Percentiles rank a stretch among this genome's conserved stretches.
Conservation (phyloP, 2,113 vertebrate species). For the Athene noctua region DNA sequence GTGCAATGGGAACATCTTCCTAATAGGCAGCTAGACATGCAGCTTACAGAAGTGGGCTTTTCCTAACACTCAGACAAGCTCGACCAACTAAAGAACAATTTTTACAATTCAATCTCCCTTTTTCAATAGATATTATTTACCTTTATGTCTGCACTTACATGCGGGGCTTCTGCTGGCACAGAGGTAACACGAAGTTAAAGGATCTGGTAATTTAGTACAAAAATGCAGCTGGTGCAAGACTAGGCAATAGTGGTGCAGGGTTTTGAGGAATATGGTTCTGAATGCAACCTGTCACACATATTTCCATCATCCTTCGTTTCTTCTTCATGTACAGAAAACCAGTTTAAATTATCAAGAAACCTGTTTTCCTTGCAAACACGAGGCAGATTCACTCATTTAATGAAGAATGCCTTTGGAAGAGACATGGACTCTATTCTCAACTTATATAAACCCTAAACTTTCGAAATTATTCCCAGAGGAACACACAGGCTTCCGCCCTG, state of each 20-base stretch:
- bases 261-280: background rate
- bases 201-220: background rate
- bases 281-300: background rate
- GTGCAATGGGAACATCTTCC: background rate
- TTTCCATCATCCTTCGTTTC: background rate
- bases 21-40: background rate
- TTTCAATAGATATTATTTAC: background rate
- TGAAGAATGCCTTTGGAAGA: background rate
- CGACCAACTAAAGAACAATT: background rate
- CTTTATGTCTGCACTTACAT: background rate
- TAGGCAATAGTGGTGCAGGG: background rate
- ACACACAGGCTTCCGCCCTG: background rate
- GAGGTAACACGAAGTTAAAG: background rate
- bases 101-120: background rate
- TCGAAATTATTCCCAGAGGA: background rate
- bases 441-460: background rate
- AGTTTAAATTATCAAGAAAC: background rate
- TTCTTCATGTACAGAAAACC: background rate
- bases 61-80: background rate
- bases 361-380: background rate
- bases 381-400: background rate
- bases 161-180: background rate
- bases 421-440: background rate
- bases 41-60: background rate
- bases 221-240: background rate